A percentile compares a stretch with the other conserved stretches of the same genome.
These are phyloP conservation scores for Macaca mulatta DNA, from an alignment of 2,113 vertebrate genomes.

Conservation along the genomic window DNA sequence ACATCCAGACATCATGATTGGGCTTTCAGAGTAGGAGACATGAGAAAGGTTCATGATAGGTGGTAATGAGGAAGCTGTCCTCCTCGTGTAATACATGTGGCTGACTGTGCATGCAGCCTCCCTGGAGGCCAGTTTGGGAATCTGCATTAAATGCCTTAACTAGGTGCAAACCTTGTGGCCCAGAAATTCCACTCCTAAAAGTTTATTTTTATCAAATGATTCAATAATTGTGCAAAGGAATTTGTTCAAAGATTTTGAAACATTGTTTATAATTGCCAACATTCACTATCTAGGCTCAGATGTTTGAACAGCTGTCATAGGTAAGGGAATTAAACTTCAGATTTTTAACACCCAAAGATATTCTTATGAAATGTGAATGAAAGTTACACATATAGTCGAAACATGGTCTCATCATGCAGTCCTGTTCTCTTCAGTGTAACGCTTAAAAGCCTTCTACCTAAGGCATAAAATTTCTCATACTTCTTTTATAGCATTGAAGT, in stretches of 20 bases:
- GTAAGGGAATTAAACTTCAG: not conserved
- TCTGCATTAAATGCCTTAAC: not conserved
- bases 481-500: not conserved
- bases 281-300: not conserved
- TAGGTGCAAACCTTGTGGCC: not conserved
- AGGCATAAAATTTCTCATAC: not conserved
- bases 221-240: not conserved
- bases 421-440: not conserved
- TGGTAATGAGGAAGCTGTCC: not conserved
- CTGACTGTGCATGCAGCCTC: not conserved
- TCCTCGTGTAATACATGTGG: not conserved
- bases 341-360: slow-evolving; percentile 25
- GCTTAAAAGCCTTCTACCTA: not conserved
- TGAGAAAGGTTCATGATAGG: not conserved
- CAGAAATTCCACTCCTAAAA: not conserved
- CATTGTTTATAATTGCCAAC: not conserved
- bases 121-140: not conserved
- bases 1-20: not conserved
- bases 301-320: not conserved
- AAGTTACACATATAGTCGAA: not conserved
- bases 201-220: not conserved
- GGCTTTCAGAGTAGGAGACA: not conserved
- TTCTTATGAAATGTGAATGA: not conserved
- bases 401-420: not conserved
- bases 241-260: slow-evolving; percentile 11